These are phyloP conservation scores for Etheostoma perlongum DNA, from an alignment of 2,797 vertebrate genomes.

Conservation along the genomic window DNA sequence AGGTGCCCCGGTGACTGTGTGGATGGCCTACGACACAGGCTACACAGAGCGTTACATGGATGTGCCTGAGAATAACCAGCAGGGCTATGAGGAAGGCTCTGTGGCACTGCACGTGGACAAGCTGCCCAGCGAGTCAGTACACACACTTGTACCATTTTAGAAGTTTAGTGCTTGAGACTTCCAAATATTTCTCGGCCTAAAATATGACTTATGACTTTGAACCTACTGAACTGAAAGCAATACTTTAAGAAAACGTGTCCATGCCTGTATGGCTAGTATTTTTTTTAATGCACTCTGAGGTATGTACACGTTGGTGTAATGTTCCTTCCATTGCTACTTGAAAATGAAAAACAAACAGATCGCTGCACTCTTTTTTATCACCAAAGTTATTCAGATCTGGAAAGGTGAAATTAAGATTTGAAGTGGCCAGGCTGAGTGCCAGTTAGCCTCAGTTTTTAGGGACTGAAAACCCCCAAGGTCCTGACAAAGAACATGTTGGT, in stretches of 20 bases:
- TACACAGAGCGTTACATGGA: conserved; percentile 99
- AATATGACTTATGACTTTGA: not conserved
- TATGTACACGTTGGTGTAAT: not conserved
- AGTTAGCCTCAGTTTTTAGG: not conserved
- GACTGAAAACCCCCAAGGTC: not conserved
- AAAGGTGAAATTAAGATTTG: not conserved
- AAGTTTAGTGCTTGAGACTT: not conserved
- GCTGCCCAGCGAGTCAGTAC: conserved; percentile 95
- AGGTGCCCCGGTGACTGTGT: conserved; percentile 96
- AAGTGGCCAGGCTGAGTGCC: not conserved
- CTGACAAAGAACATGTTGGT: conserved; percentile 18
- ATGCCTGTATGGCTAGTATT: not conserved
- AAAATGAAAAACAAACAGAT: not conserved
- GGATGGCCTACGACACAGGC: conserved; percentile 99
- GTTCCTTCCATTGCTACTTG: not conserved
- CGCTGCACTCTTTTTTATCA: not conserved
- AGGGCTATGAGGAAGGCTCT: conserved; percentile 96
- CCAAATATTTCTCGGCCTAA: not conserved
- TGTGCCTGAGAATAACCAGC: conserved; percentile 95
- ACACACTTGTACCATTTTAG: not conserved
- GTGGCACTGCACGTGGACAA: conserved; percentile 97
- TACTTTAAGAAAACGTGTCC: not conserved
- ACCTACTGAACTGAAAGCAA: not conserved
- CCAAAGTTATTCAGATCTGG: not conserved
- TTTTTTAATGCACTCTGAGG: not conserved